A percentile compares a stretch with the other conserved stretches of the same genome.
These are phyloP conservation scores for Caerostris extrusa DNA, from an alignment of 1,140 invertebrate genomes.

Conservation along the genomic window DNA sequence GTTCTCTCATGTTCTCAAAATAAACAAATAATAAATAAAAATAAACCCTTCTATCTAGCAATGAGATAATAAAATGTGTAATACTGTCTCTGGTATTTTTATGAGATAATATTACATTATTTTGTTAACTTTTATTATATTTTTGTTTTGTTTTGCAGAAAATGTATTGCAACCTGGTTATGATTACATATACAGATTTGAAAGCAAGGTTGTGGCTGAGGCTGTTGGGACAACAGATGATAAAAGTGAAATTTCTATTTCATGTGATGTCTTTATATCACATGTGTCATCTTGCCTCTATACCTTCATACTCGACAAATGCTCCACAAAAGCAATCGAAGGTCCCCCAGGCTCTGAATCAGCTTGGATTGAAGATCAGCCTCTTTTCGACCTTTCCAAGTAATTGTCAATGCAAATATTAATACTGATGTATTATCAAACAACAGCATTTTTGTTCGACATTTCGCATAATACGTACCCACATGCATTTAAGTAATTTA, in stretches of 20 bases:
- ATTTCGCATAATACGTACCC: too few species aligned
- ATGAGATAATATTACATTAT: too few species aligned
- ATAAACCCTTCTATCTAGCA: too few species aligned
- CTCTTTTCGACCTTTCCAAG: constrained; percentile 35
- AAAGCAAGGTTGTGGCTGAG: constrained; percentile 31
- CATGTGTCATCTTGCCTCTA: constrained; percentile 30
- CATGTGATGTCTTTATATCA: neutral
- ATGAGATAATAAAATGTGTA: too few species aligned
- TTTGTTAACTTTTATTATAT: too few species aligned
- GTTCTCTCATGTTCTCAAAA: too few species aligned
- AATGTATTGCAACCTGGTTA: constrained; percentile 1
- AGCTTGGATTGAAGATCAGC: constrained; percentile 37
- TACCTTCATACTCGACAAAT: neutral
- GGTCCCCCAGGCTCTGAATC: neutral
- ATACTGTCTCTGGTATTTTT: too few species aligned
- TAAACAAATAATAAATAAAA: too few species aligned
- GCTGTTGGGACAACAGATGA: constrained; percentile 59
- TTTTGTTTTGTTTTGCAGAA: constrained; percentile 22
- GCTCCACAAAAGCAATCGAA: neutral
- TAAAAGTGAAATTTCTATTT: constrained; percentile 12
- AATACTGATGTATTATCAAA: too few species aligned
- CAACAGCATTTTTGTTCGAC: too few species aligned
- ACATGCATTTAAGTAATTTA: too few species aligned
- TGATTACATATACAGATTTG: constrained; percentile 48
- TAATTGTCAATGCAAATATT: neutral